These are phyloP conservation scores for Diplodus puntazzo DNA, from an alignment of 2,797 vertebrate species.

Conservation along the genomic window DNA sequence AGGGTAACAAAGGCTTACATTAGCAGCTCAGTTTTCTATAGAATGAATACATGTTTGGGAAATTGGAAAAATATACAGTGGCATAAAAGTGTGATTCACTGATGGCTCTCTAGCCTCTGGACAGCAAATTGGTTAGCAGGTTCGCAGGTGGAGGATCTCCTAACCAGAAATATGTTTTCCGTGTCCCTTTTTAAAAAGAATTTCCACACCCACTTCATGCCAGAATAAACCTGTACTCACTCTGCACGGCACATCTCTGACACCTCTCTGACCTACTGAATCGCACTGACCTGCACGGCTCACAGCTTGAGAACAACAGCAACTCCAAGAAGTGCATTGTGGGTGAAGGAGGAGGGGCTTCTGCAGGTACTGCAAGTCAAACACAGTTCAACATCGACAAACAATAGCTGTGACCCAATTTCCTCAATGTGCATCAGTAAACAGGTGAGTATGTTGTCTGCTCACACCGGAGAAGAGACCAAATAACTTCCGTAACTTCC, in stretches of 20 bases:
- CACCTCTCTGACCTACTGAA: conserved; percentile 6
- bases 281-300: conserved; percentile 17
- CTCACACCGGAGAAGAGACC: neutral
- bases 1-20: too few species aligned
- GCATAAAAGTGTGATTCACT: too few species aligned
- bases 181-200: neutral
- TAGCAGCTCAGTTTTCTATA: too few species aligned
- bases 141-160: too few species aligned
- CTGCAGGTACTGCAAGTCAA: conserved; percentile 16
- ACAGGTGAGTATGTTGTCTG: too few species aligned
- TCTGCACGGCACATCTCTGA: neutral
- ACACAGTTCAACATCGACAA: conserved; percentile 21
- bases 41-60: too few species aligned
- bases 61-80: too few species aligned
- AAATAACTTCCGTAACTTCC: neutral
- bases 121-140: too few species aligned
- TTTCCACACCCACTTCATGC: neutral
- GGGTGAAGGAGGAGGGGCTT: conserved; percentile 18
- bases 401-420: neutral
- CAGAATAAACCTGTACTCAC: conserved; percentile 5
- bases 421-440: neutral
- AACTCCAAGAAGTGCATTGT: conserved; percentile 10
- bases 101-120: too few species aligned
- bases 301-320: conserved; percentile 37
- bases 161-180: too few species aligned